Conservation (phyloP, 2,113 vertebrate species). For the Lasiurus borealis region DNA sequence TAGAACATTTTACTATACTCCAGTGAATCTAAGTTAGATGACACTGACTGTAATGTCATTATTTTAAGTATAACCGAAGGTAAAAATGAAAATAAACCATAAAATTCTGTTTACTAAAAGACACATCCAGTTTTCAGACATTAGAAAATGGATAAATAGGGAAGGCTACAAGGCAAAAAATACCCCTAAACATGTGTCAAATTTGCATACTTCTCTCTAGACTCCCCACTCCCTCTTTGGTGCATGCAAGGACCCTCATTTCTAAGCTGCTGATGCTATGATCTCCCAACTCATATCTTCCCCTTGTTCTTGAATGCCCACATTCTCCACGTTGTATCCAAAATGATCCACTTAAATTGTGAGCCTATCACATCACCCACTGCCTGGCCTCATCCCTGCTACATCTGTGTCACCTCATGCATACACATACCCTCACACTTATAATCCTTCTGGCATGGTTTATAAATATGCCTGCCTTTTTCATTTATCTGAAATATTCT, state of each 20-base stretch:
- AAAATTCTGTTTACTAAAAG: neutral
- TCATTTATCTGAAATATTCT: neutral
- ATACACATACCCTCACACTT: neutral
- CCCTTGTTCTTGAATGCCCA: neutral
- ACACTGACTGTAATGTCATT: neutral
- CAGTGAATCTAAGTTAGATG: neutral
- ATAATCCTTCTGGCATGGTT: neutral
- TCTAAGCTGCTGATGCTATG: accelerated
- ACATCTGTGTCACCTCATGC: neutral
- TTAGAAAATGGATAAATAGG: neutral
- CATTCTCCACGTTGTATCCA: neutral
- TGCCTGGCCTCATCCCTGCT: neutral
- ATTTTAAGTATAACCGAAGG: neutral
- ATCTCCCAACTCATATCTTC: neutral
- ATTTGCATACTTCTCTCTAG: neutral
- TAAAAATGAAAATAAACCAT: neutral
- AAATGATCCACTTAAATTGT: neutral
- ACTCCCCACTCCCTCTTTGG: accelerated
- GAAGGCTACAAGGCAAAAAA: neutral
- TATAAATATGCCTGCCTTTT: neutral
- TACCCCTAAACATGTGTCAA: neutral
- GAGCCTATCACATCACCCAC: neutral
- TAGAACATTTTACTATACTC: neutral
- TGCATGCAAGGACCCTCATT: neutral
- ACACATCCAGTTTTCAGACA: neutral